These are phyloP conservation scores for Agrotis clavis DNA, from an alignment of 2,888 invertebrate species.

Conservation along the genomic window DNA sequence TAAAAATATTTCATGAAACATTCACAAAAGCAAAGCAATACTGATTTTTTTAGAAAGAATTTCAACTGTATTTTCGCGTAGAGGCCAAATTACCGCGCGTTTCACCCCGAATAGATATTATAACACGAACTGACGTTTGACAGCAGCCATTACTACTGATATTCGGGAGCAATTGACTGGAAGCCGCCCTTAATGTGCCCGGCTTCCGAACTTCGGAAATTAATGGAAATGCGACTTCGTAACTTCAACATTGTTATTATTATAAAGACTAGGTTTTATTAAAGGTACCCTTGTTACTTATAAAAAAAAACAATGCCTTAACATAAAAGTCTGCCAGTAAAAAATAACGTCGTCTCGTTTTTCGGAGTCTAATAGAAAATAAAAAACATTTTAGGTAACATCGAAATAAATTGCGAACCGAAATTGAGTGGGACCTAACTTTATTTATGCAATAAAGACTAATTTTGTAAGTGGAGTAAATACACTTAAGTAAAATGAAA, in stretches of 20 bases:
- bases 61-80: constrained; percentile 38
- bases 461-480: constrained; percentile 14
- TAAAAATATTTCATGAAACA: constrained; percentile 9
- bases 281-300: constrained; percentile 3
- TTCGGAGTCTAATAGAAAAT: constrained; percentile 17
- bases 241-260: constrained; percentile 42
- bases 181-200: constrained; percentile 64
- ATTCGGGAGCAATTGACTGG: constrained; percentile 76
- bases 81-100: constrained; percentile 33
- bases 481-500: constrained; percentile 22
- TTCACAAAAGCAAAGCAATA: constrained; percentile 13
- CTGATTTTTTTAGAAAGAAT: constrained; percentile 13
- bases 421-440: constrained; percentile 16
- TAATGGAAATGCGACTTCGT: constrained; percentile 46
- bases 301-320: constrained; percentile 6
- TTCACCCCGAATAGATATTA: constrained; percentile 55
- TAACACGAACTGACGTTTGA: constrained; percentile 71
- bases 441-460: constrained; percentile 29
- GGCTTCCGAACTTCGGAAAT: constrained; percentile 51
- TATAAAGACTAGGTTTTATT: constrained; percentile 39
- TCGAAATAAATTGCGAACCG: constrained; percentile 28
- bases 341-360: constrained; percentile 33
- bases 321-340: constrained; percentile 31
- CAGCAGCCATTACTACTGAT: constrained; percentile 74
- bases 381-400: constrained; percentile 25